Evolutionary conservation across 35 echinoderm and acorn worm species (phyloP).

Genomic region (Apostichopus japonicus): DNA sequence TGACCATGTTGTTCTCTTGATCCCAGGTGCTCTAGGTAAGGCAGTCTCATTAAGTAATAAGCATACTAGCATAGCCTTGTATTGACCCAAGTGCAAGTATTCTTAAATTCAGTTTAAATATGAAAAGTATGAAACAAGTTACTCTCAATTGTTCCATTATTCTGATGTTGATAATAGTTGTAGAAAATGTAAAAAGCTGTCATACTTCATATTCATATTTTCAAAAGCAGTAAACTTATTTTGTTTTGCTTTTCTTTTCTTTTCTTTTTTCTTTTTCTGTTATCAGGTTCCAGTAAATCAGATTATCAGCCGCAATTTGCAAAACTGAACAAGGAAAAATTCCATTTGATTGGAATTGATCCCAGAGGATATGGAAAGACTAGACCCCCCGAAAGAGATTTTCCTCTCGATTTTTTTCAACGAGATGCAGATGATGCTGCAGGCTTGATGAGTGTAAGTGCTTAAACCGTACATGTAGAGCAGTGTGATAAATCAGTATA

Average conservation of each 20-base stretch:
- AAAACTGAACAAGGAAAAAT: conserved; percentile 68
- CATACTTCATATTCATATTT: not conserved
- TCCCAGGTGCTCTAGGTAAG: conserved; percentile 94
- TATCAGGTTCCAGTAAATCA: conserved; percentile 64
- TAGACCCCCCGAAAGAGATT: conserved; percentile 85
- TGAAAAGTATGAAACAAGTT: no score
- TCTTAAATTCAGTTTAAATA: no score
- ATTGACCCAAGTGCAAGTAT: no score
- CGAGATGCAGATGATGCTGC: conserved; percentile 89
- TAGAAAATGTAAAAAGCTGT: not conserved
- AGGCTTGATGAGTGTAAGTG: conserved; percentile 78
- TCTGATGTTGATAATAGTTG: not conserved
- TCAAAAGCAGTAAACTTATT: not conserved
- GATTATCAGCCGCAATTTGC: conserved; percentile 86
- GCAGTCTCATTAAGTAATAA: no score
- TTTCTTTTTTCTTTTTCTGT: not conserved
- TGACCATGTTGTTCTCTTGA: conserved; percentile 70
- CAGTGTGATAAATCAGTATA: no score
- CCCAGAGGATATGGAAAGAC: conserved; percentile 93
- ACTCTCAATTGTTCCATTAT: not conserved
- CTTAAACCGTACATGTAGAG: not conserved
- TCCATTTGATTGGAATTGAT: conserved; percentile 77
- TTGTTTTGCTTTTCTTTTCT: not conserved
- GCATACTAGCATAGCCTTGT: no score
- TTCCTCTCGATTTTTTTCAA: conserved; percentile 81